Percentiles rank a stretch among this genome's conserved stretches.
phyloP scores from a whole-genome alignment of 2,888 invertebrate species.

The Cephus rjabovi region DNA sequence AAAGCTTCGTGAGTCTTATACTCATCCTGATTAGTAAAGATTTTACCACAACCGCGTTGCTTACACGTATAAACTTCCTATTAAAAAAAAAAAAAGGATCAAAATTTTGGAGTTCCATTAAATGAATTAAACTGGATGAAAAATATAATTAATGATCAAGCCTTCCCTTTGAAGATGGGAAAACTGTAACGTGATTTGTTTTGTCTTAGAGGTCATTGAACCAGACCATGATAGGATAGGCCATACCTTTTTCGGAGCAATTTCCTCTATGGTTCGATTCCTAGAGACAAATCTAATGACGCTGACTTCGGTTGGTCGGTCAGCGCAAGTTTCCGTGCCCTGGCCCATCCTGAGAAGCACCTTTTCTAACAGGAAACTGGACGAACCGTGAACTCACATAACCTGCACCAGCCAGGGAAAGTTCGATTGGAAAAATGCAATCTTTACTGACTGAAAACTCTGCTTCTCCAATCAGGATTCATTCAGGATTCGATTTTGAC shows the following conservation, averaged over 20 bases:
- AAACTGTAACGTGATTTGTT: constrained; percentile 48
- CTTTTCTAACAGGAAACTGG: neutral
- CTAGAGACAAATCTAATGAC: constrained; percentile 64
- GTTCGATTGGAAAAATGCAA: constrained; percentile 10
- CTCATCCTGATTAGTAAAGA: constrained; percentile 62
- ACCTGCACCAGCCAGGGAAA: constrained; percentile 36
- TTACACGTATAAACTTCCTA: constrained; percentile 63
- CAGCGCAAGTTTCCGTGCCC: constrained; percentile 61
- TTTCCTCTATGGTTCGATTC: constrained; percentile 63
- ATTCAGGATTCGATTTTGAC: constrained; percentile 10
- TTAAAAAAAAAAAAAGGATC: constrained; percentile 25
- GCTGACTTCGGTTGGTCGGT: constrained; percentile 63
- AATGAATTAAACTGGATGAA: neutral
- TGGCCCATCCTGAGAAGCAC: constrained; percentile 52
- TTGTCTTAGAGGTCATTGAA: constrained; percentile 63
- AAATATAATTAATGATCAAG: neutral
- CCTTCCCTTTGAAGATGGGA: neutral
- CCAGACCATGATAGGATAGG: constrained; percentile 22
- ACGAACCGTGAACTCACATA: constrained; percentile 38
- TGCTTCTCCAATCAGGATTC: constrained; percentile 24
- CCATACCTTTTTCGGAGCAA: constrained; percentile 63
- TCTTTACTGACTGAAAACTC: constrained; percentile 1
- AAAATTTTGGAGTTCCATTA: constrained; percentile 2
- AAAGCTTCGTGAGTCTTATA: constrained; percentile 60
- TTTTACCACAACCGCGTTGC: constrained; percentile 61